Conservation (phyloP, 2,797 vertebrate species). For the Mormyrops attenuatus region DNA sequence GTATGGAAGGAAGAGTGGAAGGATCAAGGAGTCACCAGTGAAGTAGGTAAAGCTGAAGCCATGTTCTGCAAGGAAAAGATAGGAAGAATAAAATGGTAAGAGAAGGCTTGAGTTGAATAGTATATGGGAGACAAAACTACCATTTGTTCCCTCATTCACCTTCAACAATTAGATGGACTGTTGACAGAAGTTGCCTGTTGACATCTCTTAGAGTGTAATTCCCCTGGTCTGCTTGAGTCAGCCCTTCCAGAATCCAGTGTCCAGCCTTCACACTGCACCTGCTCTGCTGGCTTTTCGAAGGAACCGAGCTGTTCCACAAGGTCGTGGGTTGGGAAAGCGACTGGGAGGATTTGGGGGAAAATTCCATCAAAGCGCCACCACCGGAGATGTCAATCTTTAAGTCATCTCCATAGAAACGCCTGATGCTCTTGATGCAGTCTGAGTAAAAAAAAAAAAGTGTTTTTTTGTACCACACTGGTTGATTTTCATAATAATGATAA, state of each 20-base stretch:
- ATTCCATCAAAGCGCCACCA: slow-evolving; percentile 51
- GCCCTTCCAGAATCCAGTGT: slow-evolving; percentile 53
- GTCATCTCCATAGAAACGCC: slow-evolving; percentile 51
- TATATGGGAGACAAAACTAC: not conserved
- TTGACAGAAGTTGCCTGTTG: slow-evolving; percentile 47
- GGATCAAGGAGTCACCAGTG: slow-evolving; percentile 54
- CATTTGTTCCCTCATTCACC: slow-evolving; percentile 46
- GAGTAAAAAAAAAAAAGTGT: not conserved
- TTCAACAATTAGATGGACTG: slow-evolving; percentile 50
- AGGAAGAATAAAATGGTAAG: slow-evolving; percentile 25
- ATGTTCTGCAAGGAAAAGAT: slow-evolving; percentile 43
- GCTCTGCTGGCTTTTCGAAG: slow-evolving; percentile 33
- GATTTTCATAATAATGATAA: not conserved
- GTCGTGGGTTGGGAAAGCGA: slow-evolving; percentile 44
- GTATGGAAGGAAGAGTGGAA: slow-evolving; percentile 57
- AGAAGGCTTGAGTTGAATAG: not conserved
- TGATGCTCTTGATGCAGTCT: slow-evolving; percentile 47
- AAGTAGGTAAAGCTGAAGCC: slow-evolving; percentile 55
- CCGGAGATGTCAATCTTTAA: slow-evolving; percentile 49
- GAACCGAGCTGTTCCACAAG: slow-evolving; percentile 55
- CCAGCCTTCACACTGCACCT: slow-evolving; percentile 41
- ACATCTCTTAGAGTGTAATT: slow-evolving; percentile 55
- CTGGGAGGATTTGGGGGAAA: slow-evolving; percentile 42
- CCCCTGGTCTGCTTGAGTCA: slow-evolving; percentile 59
- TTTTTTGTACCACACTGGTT: not conserved